phyloP scores from a whole-genome alignment of 1,140 invertebrate genomes.

The Hyposmocoma kahamanoa region DNA sequence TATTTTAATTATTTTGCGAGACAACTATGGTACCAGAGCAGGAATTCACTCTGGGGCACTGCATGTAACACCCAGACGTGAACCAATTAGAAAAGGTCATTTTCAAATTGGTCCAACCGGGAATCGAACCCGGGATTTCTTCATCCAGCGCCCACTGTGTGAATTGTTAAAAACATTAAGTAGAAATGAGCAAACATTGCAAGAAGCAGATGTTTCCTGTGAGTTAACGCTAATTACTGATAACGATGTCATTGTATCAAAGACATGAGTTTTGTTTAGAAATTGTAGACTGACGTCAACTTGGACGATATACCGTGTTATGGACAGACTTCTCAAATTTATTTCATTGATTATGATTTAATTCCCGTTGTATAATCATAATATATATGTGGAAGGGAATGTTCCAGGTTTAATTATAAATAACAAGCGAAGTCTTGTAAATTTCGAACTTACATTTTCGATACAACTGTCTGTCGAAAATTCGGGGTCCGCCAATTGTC shows the following conservation, averaged over 20 bases:
- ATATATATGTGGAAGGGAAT: neutral
- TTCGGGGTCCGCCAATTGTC: slow-evolving; percentile 57
- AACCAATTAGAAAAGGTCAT: neutral
- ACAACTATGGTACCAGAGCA: neutral
- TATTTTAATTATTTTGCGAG: neutral
- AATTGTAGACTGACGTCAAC: neutral
- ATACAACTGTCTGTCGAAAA: slow-evolving; percentile 52
- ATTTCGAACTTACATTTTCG: slow-evolving; percentile 55
- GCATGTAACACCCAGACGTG: neutral
- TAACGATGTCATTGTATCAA: too few relatives aligned
- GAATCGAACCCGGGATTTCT: too few relatives aligned
- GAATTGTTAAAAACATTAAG: neutral
- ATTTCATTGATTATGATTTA: neutral
- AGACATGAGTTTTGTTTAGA: neutral
- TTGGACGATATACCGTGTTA: neutral
- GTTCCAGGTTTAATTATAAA: neutral
- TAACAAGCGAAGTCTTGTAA: neutral
- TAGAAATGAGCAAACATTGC: neutral
- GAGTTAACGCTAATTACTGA: too few relatives aligned
- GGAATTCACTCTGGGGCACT: neutral
- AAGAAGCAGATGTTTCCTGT: neutral
- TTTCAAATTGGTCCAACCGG: too few relatives aligned
- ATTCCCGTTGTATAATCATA: neutral
- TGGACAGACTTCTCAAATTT: neutral
- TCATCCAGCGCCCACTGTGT: too few relatives aligned